Percentiles rank a stretch among this genome's conserved stretches.
Evolutionary conservation across 2,113 vertebrate species (phyloP).

Genomic region (Herpailurus yagouaroundi): DNA sequence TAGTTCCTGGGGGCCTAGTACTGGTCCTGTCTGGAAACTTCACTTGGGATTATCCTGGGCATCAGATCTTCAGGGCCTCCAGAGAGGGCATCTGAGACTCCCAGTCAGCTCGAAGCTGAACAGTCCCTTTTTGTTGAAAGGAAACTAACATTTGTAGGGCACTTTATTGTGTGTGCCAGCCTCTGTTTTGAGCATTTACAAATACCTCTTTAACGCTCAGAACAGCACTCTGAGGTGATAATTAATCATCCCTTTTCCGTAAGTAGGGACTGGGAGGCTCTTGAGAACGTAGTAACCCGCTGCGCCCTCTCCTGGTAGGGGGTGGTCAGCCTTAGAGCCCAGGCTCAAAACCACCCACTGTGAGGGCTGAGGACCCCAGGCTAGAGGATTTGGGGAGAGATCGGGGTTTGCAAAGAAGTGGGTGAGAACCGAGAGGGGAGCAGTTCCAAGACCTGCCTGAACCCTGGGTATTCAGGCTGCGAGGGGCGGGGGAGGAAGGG

Average conservation of each 20-base stretch:
- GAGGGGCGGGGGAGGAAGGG: neutral
- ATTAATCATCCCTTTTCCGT: conserved; percentile 14
- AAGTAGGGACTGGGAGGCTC: neutral
- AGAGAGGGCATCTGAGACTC: neutral
- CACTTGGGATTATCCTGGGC: neutral
- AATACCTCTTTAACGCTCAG: neutral
- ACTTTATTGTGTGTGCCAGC: neutral
- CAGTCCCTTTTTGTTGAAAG: neutral
- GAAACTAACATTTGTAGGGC: neutral
- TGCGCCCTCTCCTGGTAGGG: neutral
- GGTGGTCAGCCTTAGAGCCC: neutral
- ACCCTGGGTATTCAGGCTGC: neutral
- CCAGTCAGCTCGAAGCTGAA: neutral
- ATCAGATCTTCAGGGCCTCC: neutral
- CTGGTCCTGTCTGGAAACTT: neutral
- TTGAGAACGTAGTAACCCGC: neutral
- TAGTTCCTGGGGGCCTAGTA: neutral
- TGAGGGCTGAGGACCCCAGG: neutral
- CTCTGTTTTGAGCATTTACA: conserved; percentile 13
- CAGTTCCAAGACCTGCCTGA: neutral
- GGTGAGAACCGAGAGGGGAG: neutral
- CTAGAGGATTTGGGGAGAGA: neutral
- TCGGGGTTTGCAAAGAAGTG: neutral
- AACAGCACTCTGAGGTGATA: neutral
- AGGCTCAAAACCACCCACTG: neutral